These are phyloP conservation scores for Thymelicus acteon DNA, from an alignment of 2,888 invertebrate genomes.

Conservation along the genomic window DNA sequence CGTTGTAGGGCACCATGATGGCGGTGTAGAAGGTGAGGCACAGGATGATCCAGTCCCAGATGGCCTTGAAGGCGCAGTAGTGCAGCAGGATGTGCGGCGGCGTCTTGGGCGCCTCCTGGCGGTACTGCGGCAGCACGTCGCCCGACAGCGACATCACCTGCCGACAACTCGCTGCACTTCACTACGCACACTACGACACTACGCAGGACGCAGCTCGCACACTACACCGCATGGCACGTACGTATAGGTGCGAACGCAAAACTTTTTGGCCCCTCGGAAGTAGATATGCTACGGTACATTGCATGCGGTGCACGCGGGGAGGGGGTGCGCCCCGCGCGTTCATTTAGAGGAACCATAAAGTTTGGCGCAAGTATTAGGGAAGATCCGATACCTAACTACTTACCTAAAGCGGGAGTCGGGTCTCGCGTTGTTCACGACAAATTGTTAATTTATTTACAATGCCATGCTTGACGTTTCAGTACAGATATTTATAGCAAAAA, in stretches of 20 bases:
- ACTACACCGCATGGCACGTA: neutral
- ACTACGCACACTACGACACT: constrained; percentile 20
- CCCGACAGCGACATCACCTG: constrained; percentile 96
- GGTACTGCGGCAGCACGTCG: constrained; percentile 99
- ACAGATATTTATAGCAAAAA: neutral
- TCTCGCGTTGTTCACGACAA: too few relatives aligned
- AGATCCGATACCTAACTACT: constrained; percentile 6
- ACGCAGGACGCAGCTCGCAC: neutral
- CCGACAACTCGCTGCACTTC: constrained; percentile 41
- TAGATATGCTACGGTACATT: too few relatives aligned
- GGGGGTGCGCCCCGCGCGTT: too few relatives aligned
- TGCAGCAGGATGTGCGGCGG: constrained; percentile 99
- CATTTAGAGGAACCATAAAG: too few relatives aligned
- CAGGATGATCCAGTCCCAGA: constrained; percentile 99
- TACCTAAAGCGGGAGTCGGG: neutral
- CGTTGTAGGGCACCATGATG: constrained; percentile 99
- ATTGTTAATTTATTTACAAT: neutral
- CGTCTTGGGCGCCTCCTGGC: constrained; percentile 99
- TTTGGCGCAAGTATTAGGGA: too few relatives aligned
- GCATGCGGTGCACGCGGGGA: too few relatives aligned
- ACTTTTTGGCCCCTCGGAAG: too few relatives aligned
- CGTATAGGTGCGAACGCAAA: neutral
- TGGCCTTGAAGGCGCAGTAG: constrained; percentile 99
- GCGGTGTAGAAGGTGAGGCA: constrained; percentile 99
- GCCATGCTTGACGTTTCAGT: neutral